Base-by-base conservation (phyloP, 2,888 invertebrate species). In the Furcula furcula region DNA sequence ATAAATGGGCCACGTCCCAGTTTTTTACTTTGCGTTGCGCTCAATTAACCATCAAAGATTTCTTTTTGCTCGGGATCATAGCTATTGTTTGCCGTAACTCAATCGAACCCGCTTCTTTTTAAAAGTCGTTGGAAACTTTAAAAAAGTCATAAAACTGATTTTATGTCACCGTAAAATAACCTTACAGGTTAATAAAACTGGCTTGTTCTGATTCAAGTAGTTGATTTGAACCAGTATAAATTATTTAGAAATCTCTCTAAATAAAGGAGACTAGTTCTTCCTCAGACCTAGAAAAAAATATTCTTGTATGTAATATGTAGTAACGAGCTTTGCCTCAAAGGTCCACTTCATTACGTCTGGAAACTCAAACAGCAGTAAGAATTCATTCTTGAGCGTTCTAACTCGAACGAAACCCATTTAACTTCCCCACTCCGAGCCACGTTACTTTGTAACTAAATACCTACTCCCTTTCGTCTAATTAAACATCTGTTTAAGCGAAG, bases 381-480 rank as follows among this genome's bases (percentile, higher is more conserved):
- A 14, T 29, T 14, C 10, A 27, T 42, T 27, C n/a, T 23, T 6
- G 32, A 36, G 34, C 40, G 32, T 36, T 34, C 31, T 31, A 16
- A 16, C 27, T 35, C n/a, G 7, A 13, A 18, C n/a, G 7, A 13
- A 18, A 18, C 18, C 22, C 16, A 31, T 30, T 18, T 13, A 51
- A 41, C 16, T 46, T 36, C 29, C 23, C 18, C 33, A 11, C 15
- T 30, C 26, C 5, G 34, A 19, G 16, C 35, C 34, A n/a, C 18
- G 15, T 28, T 26, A 32, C 38, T 46, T 52, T 34, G 28, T 41
- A 51, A 41, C 31, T 25, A 26, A 36, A 41, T 13, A 26, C 25
- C 12, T 13, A 10, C 13, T 52, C 41, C 12, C 34, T 31, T 21
- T 2, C 34, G 41, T 35, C 30, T 46, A 36, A 52, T 41, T 36